Evolutionary conservation across 30 jellyfish, hydroid and myxozoan species (phyloP).

Genomic region (Hydractinia echinata): DNA sequence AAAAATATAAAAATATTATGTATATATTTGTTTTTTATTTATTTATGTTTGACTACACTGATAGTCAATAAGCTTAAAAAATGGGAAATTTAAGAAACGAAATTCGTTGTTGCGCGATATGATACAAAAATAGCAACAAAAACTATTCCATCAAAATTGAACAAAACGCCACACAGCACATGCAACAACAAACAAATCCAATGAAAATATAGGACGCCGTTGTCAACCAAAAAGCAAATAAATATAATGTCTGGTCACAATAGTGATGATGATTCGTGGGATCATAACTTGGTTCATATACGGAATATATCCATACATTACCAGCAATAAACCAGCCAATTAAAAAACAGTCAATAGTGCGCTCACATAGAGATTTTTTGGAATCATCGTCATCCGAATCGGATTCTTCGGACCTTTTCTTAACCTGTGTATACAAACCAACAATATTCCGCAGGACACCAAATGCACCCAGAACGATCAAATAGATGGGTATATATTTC

Average conservation of each 20-base stretch:
- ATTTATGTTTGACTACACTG: too few relatives aligned
- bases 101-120: too few relatives aligned
- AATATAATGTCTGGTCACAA: slow-evolving; percentile 69
- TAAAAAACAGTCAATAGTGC: slow-evolving; percentile 79
- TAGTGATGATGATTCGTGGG: slow-evolving; percentile 27
- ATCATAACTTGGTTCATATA: slow-evolving; percentile 58
- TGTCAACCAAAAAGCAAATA: slow-evolving; percentile 84
- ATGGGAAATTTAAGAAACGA: too few relatives aligned
- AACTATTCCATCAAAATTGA: slow-evolving; percentile 15
- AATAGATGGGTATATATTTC: slow-evolving; percentile 61
- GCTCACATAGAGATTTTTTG: slow-evolving; percentile 61
- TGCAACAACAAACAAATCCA: slow-evolving; percentile 74
- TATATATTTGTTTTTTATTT: too few relatives aligned
- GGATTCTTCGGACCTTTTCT: slow-evolving; percentile 27
- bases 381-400: slow-evolving; percentile 49
- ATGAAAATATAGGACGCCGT: slow-evolving; percentile 68
- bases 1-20: too few relatives aligned
- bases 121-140: too few relatives aligned
- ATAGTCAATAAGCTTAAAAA: too few relatives aligned
- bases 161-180: slow-evolving; percentile 66
- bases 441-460: slow-evolving; percentile 69
- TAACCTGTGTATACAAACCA: slow-evolving; percentile 45
- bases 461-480: slow-evolving; percentile 80
- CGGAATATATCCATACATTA: slow-evolving; percentile 86
- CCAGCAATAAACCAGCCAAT: slow-evolving; percentile 94